A percentile compares a stretch with the other conserved stretches of the same genome.
These are phyloP conservation scores for Acanthurus leucopareius DNA, from an alignment of 2,797 vertebrate species.

Conservation along the genomic window DNA sequence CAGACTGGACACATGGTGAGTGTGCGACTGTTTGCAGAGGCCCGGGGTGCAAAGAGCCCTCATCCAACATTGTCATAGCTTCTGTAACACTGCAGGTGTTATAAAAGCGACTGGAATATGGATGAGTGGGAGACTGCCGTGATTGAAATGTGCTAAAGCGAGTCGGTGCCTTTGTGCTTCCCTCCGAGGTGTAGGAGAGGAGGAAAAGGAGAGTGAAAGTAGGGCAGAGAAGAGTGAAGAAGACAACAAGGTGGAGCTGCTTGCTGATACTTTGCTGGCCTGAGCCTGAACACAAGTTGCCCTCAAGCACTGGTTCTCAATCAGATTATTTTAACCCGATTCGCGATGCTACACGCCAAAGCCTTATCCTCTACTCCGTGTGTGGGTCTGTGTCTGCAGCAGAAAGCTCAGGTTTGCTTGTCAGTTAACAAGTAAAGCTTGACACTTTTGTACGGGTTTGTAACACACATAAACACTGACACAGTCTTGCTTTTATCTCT, in stretches of 20 bases:
- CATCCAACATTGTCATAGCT: conserved; percentile 41
- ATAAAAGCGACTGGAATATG: conserved; percentile 64
- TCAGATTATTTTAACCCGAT: conserved; percentile 68
- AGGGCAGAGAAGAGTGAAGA: conserved; percentile 63
- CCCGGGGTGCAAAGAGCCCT: conserved; percentile 25
- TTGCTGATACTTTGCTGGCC: conserved; percentile 50
- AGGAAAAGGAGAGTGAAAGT: conserved; percentile 57
- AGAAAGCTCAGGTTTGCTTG: conserved; percentile 39
- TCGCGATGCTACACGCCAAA: conserved; percentile 47
- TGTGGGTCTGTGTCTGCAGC: conserved; percentile 26
- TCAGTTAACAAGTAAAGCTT: conserved; percentile 47
- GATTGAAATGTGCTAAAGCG: conserved; percentile 70
- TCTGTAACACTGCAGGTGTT: conserved; percentile 52
- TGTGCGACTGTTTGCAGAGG: conserved; percentile 33
- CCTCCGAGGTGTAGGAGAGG: conserved; percentile 47
- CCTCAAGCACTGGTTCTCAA: conserved; percentile 59
- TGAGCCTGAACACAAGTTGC: conserved; percentile 52
- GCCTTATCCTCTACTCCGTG: conserved; percentile 39
- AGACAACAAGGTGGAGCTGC: conserved; percentile 64
- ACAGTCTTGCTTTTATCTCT: conserved; percentile 55
- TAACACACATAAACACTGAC: conserved; percentile 56
- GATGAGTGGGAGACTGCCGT: conserved; percentile 66
- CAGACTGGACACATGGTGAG: conserved; percentile 30
- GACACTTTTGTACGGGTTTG: conserved; percentile 26
- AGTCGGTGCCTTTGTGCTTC: conserved; percentile 58